Evolutionary conservation across 2,113 vertebrate genomes (phyloP), one percentile per base, ranked within the genome.

Genomic region (Trematomus loennbergii): DNA sequence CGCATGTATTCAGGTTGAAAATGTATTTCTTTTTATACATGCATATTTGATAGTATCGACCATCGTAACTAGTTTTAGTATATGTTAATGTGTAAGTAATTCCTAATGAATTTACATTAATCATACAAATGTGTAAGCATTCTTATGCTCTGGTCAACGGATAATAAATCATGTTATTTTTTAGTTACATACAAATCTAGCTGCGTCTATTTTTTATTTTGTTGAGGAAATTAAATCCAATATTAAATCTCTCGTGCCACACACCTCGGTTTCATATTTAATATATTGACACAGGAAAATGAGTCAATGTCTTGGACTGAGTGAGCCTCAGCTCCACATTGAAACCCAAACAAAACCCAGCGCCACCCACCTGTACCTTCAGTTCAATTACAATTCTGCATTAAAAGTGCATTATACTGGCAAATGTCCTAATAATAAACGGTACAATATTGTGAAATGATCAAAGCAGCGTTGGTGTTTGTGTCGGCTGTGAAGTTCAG

Each of bases 361-460:
- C 78, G 16, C 75, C 79, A 71, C 81, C 85, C 81, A 82, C 82
- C 79, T 84, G 36, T 65, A 65, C 61, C 59, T 86, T 62, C 25
- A 45, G 13, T 82, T 88, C 68, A 85, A 81, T 86, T 83, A 61
- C 71, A 83, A 78, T 83, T 85, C 71, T 81, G 85, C 82, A 66
- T 87, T 70, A 67, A 29, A 22, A 40, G 13, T 73, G 72, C 71
- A 73, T 63, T 69, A 60, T 48, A 69, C 62, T 87, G 77, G 79
- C 71, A 85, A 79, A 66, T 58, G 48, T 67, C 50, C 68, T 79
- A 55, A 81, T 75, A 78, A 80, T 81, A 75, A 77, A 75, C 36
- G 43, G 50, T 79, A 74, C 78, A 86, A 83, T 86, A 86, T 81
- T 88, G 76, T 87, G n/a, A 74, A 75, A 88, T 89, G 76, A 86